These are phyloP conservation scores for honey bee (Apis mellifera) DNA, from an alignment of 1,140 invertebrate species.

Conservation along the genomic window DNA sequence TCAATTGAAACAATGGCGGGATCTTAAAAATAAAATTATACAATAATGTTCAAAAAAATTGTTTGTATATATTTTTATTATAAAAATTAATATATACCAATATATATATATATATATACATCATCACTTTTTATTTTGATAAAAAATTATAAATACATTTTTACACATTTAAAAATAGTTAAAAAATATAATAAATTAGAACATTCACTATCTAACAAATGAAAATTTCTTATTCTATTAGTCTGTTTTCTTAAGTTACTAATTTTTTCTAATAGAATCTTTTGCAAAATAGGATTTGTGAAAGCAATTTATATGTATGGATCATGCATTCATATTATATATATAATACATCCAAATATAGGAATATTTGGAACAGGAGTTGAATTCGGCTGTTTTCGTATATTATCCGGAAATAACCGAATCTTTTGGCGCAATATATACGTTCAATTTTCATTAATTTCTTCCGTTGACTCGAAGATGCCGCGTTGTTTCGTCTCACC, in stretches of 20 bases:
- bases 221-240: conserved; percentile 12
- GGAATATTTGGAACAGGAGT: too few species aligned
- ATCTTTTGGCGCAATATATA: neutral
- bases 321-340: neutral
- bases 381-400: neutral
- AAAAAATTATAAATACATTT: neutral
- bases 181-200: neutral
- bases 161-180: neutral
- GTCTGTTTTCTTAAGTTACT: neutral
- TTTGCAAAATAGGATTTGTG: neutral
- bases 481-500: conserved; percentile 17
- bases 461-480: conserved; percentile 8
- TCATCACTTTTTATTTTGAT: neutral
- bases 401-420: neutral
- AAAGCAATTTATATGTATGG: neutral
- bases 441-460: conserved; percentile 31
- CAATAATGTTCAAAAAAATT: neutral
- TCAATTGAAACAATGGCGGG: neutral
- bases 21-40: too few species aligned
- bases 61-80: neutral
- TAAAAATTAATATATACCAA: neutral
- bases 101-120: neutral
- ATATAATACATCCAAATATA: too few species aligned
- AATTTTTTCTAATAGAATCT: neutral
- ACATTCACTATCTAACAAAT: neutral